A percentile compares a stretch with the other conserved stretches of the same genome.
These are phyloP conservation scores for Mobula birostris DNA, from an alignment of 2,113 vertebrate species.

Conservation along the genomic window DNA sequence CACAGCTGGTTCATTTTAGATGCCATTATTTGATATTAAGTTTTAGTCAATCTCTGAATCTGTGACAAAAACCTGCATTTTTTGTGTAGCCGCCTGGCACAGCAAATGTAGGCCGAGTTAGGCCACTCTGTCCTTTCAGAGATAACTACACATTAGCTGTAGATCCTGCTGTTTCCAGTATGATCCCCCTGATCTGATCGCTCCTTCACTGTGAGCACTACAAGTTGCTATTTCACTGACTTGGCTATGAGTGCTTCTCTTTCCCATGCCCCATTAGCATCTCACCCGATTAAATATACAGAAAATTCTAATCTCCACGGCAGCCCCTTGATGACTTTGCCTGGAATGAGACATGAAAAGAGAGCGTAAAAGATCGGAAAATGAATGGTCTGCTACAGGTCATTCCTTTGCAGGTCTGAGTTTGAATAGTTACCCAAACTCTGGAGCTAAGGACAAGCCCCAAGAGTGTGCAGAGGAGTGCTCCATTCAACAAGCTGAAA, in stretches of 20 bases:
- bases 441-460: too few species aligned
- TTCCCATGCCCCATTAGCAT: slow-evolving; percentile 42
- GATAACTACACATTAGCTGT: neutral
- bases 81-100: too few species aligned
- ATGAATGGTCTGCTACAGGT: slow-evolving; percentile 12
- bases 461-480: too few species aligned
- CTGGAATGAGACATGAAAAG: slow-evolving; percentile 41
- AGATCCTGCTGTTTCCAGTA: neutral
- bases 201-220: slow-evolving; percentile 43
- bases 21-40: too few species aligned
- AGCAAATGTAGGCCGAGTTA: too few species aligned
- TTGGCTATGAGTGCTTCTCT: slow-evolving; percentile 41
- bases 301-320: too few species aligned
- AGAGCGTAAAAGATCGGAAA: slow-evolving; percentile 40
- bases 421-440: neutral
- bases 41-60: too few species aligned
- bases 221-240: slow-evolving; percentile 46
- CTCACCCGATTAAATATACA: slow-evolving; percentile 41
- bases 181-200: neutral
- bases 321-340: slow-evolving; percentile 45
- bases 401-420: neutral
- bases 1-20: too few species aligned
- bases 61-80: too few species aligned
- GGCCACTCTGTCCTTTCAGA: too few species aligned
- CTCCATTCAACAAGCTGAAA: too few species aligned